A percentile compares a stretch with the other conserved stretches of the same genome.
These are phyloP conservation scores for Rhea pennata DNA, from an alignment of 2,113 vertebrate genomes.

Conservation along the genomic window DNA sequence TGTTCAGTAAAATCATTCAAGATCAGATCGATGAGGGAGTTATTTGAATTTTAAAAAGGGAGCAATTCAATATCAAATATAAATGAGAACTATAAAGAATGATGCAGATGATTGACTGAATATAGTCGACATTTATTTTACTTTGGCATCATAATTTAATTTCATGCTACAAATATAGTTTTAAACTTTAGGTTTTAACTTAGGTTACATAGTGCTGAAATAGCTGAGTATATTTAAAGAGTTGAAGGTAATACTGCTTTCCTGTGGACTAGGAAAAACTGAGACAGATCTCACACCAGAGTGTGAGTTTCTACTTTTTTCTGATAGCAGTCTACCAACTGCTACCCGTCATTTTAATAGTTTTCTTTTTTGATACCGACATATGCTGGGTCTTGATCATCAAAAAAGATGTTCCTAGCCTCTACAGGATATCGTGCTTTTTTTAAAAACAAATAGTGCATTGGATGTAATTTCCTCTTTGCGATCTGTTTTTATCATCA, in stretches of 20 bases:
- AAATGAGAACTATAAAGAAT: constrained; percentile 58
- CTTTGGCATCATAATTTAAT: constrained; percentile 63
- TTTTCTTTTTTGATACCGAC: neutral
- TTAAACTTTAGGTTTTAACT: constrained; percentile 29
- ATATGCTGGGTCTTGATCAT: rapidly evolving
- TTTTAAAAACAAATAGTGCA: neutral
- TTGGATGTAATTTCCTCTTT: neutral
- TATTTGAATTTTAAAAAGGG: constrained; percentile 66
- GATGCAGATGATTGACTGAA: constrained; percentile 50
- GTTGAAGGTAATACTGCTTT: neutral
- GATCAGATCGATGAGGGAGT: constrained; percentile 41
- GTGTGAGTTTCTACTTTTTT: neutral
- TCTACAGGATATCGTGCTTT: rapidly evolving
- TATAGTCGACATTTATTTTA: constrained; percentile 49
- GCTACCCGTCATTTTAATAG: neutral
- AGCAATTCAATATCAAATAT: constrained; percentile 59
- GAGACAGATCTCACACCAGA: neutral
- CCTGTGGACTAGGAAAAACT: neutral
- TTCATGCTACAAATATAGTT: constrained; percentile 37
- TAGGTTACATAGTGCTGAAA: neutral
- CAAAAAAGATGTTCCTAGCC: neutral
- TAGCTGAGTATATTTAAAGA: neutral
- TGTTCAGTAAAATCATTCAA: constrained; percentile 62
- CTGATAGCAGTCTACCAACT: rapidly evolving
- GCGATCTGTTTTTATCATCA: neutral